Evolutionary conservation across 2,113 vertebrate species (phyloP), one percentile per base, ranked within the genome.

Genomic region (Centropus bengalensis): DNA sequence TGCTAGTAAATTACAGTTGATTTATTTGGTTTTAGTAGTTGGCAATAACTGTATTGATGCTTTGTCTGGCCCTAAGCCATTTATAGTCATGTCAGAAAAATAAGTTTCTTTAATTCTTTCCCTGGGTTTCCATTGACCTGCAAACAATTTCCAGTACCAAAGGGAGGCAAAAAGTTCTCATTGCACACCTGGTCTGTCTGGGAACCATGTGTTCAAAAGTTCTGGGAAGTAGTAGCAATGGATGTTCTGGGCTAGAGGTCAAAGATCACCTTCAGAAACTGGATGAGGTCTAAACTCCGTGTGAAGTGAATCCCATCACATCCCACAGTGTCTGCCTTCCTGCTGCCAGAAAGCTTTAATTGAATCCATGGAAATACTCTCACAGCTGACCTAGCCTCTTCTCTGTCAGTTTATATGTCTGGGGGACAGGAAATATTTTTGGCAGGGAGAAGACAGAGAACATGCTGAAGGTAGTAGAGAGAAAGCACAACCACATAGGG

Each of bases 181-280:
- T 60, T 80, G 67, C 11, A 1, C 94, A 96, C 89, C 91, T 96
- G 92, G 70, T 22, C 82, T 96, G 92, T 90, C 93, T 94, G 94
- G 89, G 90, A 96, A 95, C 85, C 69, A 10, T 3, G 22, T 68
- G 82, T 96, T 86, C 76, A 63, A 24, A 84, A 58, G 56, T 92
- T 92, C 89, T 85, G 87, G 92, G 82, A 74, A 59, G 68, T 30
- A 52, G 89, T 49, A 83, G 64, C 58, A 24, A 7, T 67, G 67
- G 58, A 88, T 74, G 36, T 90, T 79, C 73, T 84, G 73, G 83
- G 56, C 73, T 80, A 73, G 60, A 93, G 88, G 91, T 95, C 66
- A 49, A 63, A 75, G 88, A 86, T 66, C 38, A 9, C 26, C 84
- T 89, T 33, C 51, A 62, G 80, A 84, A 82, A 62, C 66, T 49